Conservation (phyloP, 1,140 invertebrate genomes). For the Drosophila ercepeae region DNA sequence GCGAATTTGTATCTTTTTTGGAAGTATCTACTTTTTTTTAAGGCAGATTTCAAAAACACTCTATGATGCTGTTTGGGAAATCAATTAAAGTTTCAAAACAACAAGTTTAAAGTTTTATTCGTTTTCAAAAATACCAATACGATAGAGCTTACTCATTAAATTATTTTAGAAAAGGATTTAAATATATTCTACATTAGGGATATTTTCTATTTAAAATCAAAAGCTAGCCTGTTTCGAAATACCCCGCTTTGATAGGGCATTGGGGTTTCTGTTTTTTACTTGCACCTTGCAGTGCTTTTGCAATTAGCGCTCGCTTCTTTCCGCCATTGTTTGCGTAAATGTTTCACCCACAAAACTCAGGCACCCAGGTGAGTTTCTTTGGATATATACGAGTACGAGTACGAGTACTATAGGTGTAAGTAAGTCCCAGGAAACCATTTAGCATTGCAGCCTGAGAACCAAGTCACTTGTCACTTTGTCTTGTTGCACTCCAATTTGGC, state of each 20-base stretch:
- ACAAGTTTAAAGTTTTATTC: no score
- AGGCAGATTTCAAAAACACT: not conserved
- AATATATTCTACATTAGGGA: not conserved
- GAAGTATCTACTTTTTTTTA: conserved; percentile 5
- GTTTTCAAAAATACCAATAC: no score
- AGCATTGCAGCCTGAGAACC: conserved; percentile 74
- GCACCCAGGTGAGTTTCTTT: conserved; percentile 7
- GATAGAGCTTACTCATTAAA: no score
- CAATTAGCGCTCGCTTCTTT: conserved; percentile 65
- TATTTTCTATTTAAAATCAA: not conserved
- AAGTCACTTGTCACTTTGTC: conserved; percentile 75
- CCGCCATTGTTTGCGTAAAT: conserved; percentile 75
- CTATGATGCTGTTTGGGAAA: not conserved
- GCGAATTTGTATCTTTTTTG: conserved; percentile 32
- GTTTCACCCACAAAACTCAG: conserved; percentile 48
- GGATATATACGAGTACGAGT: not conserved
- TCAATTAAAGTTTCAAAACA: no score
- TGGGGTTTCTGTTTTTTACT: conserved; percentile 18
- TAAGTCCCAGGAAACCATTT: conserved; percentile 71
- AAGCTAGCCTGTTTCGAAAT: not conserved
- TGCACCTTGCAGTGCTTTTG: conserved; percentile 23
- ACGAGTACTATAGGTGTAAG: not conserved
- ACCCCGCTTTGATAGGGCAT: conserved; percentile 1
- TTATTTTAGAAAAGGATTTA: no score
- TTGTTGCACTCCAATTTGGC: conserved; percentile 52